These are phyloP conservation scores for Phasia obesa DNA, from an alignment of 2,888 invertebrate genomes.

Conservation along the genomic window DNA sequence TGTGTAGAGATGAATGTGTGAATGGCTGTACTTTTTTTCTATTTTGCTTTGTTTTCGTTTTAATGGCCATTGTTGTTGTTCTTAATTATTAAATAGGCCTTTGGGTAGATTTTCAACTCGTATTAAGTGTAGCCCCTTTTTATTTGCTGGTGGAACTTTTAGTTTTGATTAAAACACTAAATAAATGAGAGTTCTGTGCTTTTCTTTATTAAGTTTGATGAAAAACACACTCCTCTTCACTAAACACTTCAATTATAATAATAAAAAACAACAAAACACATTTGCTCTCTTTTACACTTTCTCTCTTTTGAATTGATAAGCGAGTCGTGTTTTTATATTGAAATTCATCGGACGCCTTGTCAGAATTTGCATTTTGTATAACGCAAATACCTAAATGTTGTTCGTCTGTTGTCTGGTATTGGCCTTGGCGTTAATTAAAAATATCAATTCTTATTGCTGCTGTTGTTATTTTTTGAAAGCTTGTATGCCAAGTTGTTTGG, in stretches of 20 bases:
- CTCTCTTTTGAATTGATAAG: constrained; percentile 37
- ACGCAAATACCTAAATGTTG: constrained; percentile 63
- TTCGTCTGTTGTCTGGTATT: constrained; percentile 61
- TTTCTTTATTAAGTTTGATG: not conserved
- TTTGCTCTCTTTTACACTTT: constrained; percentile 36
- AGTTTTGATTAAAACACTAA: constrained; percentile 16
- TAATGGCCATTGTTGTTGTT: constrained; percentile 7
- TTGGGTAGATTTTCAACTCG: not conserved
- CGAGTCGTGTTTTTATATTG: constrained; percentile 57
- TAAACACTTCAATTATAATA: not conserved
- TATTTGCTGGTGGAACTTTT: not conserved
- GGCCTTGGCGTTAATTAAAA: constrained; percentile 71
- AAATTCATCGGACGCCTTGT: constrained; percentile 68
- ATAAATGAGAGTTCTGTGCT: too few species aligned
- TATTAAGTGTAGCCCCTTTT: constrained; percentile 27
- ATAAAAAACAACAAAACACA: too few species aligned
- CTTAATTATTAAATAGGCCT: constrained; percentile 8
- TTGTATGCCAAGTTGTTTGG: constrained; percentile 58
- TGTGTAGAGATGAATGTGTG: not conserved
- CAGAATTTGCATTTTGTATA: constrained; percentile 68
- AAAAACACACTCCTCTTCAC: constrained; percentile 38
- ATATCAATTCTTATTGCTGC: constrained; percentile 57
- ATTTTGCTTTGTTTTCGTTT: not conserved
- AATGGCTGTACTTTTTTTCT: not conserved
- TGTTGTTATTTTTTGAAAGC: constrained; percentile 43